phyloP scores from a whole-genome alignment of 1,140 invertebrate species.

The Saccostrea glomerata region DNA sequence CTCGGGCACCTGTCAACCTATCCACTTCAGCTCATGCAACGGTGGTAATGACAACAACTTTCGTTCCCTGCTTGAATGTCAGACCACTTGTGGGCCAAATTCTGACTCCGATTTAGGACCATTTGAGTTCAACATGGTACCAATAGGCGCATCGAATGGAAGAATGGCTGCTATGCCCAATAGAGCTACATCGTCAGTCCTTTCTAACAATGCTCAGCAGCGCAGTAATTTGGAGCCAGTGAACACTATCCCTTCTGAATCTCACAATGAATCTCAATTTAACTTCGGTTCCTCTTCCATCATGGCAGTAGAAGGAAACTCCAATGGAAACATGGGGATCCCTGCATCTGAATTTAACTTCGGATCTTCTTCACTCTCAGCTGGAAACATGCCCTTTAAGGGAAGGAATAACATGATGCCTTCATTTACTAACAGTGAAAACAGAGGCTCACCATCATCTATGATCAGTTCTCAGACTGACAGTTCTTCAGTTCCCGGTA shows the following conservation, averaged over 20 bases:
- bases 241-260: neutral
- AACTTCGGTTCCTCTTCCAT: slow-evolving; percentile 14
- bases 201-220: neutral
- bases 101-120: neutral
- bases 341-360: neutral
- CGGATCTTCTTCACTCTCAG: neutral
- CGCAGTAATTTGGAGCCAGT: neutral
- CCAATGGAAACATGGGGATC: neutral
- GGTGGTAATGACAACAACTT: neutral
- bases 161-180: neutral
- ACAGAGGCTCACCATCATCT: neutral
- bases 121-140: neutral
- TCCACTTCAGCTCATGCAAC: neutral
- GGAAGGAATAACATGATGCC: neutral
- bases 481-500: neutral
- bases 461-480: neutral
- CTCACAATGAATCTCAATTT: neutral
- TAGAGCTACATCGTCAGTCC: too few relatives aligned
- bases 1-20: neutral
- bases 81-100: neutral
- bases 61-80: neutral
- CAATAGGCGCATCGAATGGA: neutral
- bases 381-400: neutral
- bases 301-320: neutral
- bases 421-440: neutral